Base-by-base conservation (phyloP, 1,140 invertebrate genomes). In the Aphelinus atriplicis region DNA sequence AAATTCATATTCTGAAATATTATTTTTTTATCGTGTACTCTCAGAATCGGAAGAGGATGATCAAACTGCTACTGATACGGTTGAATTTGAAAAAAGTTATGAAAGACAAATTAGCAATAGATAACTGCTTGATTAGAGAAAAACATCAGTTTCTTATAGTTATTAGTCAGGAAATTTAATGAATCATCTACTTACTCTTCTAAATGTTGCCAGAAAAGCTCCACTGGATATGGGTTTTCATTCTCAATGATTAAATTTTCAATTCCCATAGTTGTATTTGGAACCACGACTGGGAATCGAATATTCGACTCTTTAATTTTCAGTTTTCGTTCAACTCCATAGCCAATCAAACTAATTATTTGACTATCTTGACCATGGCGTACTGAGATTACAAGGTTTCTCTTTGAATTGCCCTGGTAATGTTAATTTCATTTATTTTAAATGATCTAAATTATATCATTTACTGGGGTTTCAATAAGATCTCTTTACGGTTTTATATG, bases 171-270 rank as follows among this genome's bases (percentile, higher is more conserved):
- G 26, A 26, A 53, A 10, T 51, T 46, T 2, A 56, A 50, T 4
- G 57, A 65, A 7, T 7, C 53, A 4, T 10, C 50, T 72, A 53
- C 47, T 81, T 84, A 88, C 87, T 81, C 63, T 75, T 88, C 85
- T 47, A 89, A 83, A 77, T 89, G 87, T 48, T 84, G 76, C 81
- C 89, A 89, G 65, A 80, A 88, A 57, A 86, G 80, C 78, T 89
- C 87, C 0, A 90, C 75, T 0, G 88, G 83, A 70, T 81, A 83
- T 42, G 77, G 10, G 50, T 82, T 80, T 2, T 77, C 26, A 78
- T 89, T 90, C 77, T 84, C 79, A 43, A 90, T 81, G 0, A 75
- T 81, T 48, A 89, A 82, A 6, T 66, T 75, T 47, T 77, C 78
- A 26, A 83, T 79, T 1, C 79, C 78, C 0, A 79, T 45, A 9